Evolutionary conservation across 2,888 invertebrate species (phyloP).

Genomic region (Caenorhabditis sp.): DNA sequence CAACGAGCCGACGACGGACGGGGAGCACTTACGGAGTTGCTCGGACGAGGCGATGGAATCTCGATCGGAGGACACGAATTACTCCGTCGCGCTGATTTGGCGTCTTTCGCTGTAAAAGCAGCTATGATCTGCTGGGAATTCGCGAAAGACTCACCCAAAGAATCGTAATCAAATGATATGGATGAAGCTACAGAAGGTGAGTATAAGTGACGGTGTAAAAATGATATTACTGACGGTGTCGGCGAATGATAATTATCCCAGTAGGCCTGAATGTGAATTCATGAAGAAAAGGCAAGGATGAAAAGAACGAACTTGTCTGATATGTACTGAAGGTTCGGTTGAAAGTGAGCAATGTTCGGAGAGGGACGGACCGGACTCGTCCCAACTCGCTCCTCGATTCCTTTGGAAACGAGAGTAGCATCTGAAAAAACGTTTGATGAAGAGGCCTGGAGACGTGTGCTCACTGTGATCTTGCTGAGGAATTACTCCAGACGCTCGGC

Average conservation of each 20-base stretch:
- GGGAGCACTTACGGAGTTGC: constrained; percentile 49
- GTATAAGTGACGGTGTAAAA: constrained; percentile 68
- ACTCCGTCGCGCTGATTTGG: constrained; percentile 36
- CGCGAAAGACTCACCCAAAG: constrained; percentile 44
- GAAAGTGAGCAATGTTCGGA: constrained; percentile 76
- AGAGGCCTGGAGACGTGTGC: constrained; percentile 18
- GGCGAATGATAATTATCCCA: constrained; percentile 75
- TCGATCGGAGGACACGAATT: constrained; percentile 50
- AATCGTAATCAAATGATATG: constrained; percentile 68
- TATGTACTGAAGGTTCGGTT: constrained; percentile 76
- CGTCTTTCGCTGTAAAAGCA: constrained; percentile 39
- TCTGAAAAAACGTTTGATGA: constrained; percentile 14
- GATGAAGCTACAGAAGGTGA: constrained; percentile 66
- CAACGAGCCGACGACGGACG: constrained; percentile 33
- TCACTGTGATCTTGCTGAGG: constrained; percentile 72
- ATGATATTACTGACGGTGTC: constrained; percentile 74
- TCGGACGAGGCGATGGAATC: constrained; percentile 33
- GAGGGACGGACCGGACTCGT: constrained; percentile 74
- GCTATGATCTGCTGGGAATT: neutral
- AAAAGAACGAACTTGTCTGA: constrained; percentile 57
- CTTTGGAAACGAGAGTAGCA: constrained; percentile 51
- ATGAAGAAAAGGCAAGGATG: neutral
- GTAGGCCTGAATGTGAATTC: constrained; percentile 53
- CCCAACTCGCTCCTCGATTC: constrained; percentile 71
- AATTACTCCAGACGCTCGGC: constrained; percentile 69